Evolutionary conservation across 2,888 invertebrate species (phyloP), one percentile per base, ranked within the genome.

Genomic region (Agelastica alni): DNA sequence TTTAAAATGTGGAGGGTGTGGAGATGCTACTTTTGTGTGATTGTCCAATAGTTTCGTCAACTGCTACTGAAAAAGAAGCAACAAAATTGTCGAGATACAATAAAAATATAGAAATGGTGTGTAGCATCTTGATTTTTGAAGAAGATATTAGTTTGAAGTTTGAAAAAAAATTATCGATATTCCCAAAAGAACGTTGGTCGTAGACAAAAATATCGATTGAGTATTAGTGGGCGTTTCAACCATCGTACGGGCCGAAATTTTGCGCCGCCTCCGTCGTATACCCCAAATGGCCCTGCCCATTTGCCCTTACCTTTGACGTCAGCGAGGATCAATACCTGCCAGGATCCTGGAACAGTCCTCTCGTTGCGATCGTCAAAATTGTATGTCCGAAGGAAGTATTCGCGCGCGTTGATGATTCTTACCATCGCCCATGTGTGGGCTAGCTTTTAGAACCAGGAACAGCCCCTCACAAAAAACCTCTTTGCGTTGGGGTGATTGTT

Each of bases 391-490:
- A 44, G 47, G 51, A 56, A 65, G 60, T 60, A 61, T 61, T 42
- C 58, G 60, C 58, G 54, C 34, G 58, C 56, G 69, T 72, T 72
- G 68, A 75, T 75, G 75, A 72, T 62, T 68, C 65, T 68, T 69
- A 76, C 74, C 78, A 79, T 81, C 81, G 87, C 88, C 87, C 90
- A 93, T 93, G 93, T 92, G 89, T 85, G 91, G 92, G 85, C 86
- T 92, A 88, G 91, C 88, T 82, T 93, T 93, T 88, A 93, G 88
- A 83, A 93, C 93, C 80, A 90, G 93, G 81, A 94, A 94, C 83
- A 93, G 91, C 85, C 94, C 94, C 85, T 93, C 93, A 82, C 93
- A 93, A 84, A 93, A 93, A 86, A 94, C 94, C 81, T 93, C 93
- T 80, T 88, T 94, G 76, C 89, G 94, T 81, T 94, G 94, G 94